A percentile compares a stretch with the other conserved stretches of the same genome.
Conservation (phyloP, 1,140 invertebrate species). For the Cherax destructor region DNA sequence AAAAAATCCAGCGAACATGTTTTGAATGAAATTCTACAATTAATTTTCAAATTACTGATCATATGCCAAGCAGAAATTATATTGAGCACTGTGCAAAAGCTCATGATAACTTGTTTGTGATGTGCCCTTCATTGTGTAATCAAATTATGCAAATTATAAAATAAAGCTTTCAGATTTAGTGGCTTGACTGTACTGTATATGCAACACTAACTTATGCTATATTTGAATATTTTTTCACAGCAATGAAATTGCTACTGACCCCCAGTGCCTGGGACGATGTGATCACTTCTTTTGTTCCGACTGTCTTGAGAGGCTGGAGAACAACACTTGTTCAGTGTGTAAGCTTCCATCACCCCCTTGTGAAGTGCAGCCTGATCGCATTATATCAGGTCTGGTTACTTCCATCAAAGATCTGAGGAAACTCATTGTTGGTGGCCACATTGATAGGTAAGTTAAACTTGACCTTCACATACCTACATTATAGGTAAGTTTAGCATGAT, state of each 20-base stretch:
- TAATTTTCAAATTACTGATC: no score
- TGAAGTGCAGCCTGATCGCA: slow-evolving; percentile 60
- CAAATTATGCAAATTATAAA: no score
- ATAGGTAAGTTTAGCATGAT: not conserved
- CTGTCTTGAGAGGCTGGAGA: slow-evolving; percentile 33
- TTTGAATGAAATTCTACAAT: no score
- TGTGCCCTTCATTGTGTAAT: no score
- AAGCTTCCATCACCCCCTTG: slow-evolving; percentile 55
- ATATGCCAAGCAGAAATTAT: no score
- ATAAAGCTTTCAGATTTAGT: no score
- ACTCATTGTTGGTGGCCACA: slow-evolving; percentile 34
- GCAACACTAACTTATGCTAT: no score
- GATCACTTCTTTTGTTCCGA: slow-evolving; percentile 57
- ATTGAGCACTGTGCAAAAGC: no score
- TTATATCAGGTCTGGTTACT: slow-evolving; percentile 27
- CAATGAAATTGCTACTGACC: slow-evolving; percentile 12
- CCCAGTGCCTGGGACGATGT: slow-evolving; percentile 56
- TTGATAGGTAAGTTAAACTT: slow-evolving; percentile 19
- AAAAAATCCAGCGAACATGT: no score
- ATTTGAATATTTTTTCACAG: slow-evolving; percentile 31
- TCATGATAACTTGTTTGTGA: no score
- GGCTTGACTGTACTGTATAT: no score
- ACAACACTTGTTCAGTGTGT: slow-evolving; percentile 42
- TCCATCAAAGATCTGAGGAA: slow-evolving; percentile 22
- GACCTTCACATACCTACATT: not conserved